Percentiles rank a stretch among this genome's conserved stretches.
Conservation (phyloP, 1,140 invertebrate species). For the Drosophila watanabei region DNA sequence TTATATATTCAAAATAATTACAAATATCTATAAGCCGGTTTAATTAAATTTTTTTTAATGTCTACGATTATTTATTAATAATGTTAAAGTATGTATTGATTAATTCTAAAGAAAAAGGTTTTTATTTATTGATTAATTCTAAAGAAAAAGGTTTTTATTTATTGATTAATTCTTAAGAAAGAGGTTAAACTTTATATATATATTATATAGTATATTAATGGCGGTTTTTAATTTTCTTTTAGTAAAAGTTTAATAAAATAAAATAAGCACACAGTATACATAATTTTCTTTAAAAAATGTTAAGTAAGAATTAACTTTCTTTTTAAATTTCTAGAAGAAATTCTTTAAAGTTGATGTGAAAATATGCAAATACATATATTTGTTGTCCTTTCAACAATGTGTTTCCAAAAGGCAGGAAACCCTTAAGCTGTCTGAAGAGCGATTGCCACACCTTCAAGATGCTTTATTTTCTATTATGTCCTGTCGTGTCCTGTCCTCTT, state of each 20-base stretch:
- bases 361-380: slow-evolving; percentile 2
- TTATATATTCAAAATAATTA: not conserved
- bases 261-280: too few species aligned
- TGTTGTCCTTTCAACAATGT: not conserved
- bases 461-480: slow-evolving; percentile 11
- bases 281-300: not conserved
- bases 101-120: too few species aligned
- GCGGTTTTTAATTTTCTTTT: not conserved
- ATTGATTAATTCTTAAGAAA: not conserved
- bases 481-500: not conserved
- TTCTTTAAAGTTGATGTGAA: slow-evolving; percentile 2
- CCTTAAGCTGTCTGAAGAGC: slow-evolving; percentile 30
- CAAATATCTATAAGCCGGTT: too few species aligned
- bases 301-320: too few species aligned
- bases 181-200: too few species aligned
- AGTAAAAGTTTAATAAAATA: not conserved
- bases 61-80: too few species aligned
- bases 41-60: too few species aligned
- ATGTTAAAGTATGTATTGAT: too few species aligned
- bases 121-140: too few species aligned
- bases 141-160: too few species aligned
- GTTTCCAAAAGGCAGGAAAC: slow-evolving; percentile 20
- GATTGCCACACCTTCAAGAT: slow-evolving; percentile 41
- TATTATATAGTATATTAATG: too few species aligned
- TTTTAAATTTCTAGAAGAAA: not conserved